Conservation (phyloP, 2,797 vertebrate genomes). For the Parotocinclus haroldoi region DNA sequence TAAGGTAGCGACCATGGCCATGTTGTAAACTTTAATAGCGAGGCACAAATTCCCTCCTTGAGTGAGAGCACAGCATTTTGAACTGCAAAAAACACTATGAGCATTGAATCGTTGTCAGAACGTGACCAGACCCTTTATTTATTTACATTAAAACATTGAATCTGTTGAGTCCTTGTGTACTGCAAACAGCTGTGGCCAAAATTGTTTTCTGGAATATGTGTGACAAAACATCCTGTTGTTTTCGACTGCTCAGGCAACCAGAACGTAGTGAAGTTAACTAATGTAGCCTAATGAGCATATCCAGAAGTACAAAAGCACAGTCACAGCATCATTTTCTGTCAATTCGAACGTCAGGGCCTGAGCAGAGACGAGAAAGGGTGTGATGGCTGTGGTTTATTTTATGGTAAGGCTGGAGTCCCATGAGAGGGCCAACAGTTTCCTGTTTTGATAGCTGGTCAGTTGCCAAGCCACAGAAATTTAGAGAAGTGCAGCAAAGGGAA, state of each 20-base stretch:
- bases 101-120: too few relatives aligned
- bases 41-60: too few relatives aligned
- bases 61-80: too few relatives aligned
- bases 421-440: conserved; percentile 58
- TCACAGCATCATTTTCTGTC: not conserved
- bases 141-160: too few relatives aligned
- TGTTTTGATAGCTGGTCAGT: conserved; percentile 59
- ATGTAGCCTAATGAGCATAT: not conserved
- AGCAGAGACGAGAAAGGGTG: not conserved
- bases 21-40: too few relatives aligned
- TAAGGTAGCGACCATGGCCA: too few relatives aligned
- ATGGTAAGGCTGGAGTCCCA: conserved; percentile 44
- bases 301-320: not conserved
- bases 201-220: too few relatives aligned
- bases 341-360: not conserved
- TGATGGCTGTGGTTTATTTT: not conserved
- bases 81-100: too few relatives aligned
- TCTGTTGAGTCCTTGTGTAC: too few relatives aligned
- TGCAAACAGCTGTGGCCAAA: too few relatives aligned
- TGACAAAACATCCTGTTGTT: not conserved
- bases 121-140: too few relatives aligned
- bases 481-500: conserved; percentile 55
- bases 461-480: conserved; percentile 62
- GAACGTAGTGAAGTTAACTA: not conserved
- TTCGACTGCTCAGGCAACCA: not conserved